Evolutionary conservation across 92 coral and sea anemone genomes (phyloP).

Genomic region (Phymanthus crucifer): DNA sequence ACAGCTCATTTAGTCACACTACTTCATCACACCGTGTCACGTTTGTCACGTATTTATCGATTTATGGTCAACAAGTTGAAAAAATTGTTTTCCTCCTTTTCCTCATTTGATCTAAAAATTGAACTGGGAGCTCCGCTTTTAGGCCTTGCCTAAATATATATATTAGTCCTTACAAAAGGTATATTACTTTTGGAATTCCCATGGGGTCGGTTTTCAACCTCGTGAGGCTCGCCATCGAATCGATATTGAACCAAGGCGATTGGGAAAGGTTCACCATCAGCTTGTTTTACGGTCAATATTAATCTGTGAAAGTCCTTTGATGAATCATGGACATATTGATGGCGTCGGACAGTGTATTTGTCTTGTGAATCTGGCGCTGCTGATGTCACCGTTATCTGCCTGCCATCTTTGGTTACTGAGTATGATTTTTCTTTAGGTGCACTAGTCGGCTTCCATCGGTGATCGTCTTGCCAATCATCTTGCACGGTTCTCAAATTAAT

Average conservation of each 20-base stretch:
- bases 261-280: slow-evolving; percentile 38
- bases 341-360: background rate
- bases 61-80: no score
- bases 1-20: no score
- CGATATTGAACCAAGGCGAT: slow-evolving; percentile 48
- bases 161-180: slow-evolving; percentile 13
- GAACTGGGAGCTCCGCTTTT: no score
- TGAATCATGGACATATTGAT: background rate
- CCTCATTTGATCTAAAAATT: no score
- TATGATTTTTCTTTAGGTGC: slow-evolving; percentile 37
- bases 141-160: no score
- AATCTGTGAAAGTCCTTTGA: background rate
- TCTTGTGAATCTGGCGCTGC: background rate
- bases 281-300: background rate
- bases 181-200: slow-evolving; percentile 41
- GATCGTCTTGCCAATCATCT: slow-evolving; percentile 63
- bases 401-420: slow-evolving; percentile 19
- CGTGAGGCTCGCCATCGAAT: slow-evolving; percentile 46
- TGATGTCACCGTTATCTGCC: background rate
- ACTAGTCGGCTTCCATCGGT: slow-evolving; percentile 36
- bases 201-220: slow-evolving; percentile 36
- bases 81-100: no score
- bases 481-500: slow-evolving; percentile 22
- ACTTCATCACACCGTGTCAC: no score
- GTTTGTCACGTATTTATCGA: no score